phyloP scores from a whole-genome alignment of 2,797 vertebrate genomes.

The Crenuchus spilurus region DNA sequence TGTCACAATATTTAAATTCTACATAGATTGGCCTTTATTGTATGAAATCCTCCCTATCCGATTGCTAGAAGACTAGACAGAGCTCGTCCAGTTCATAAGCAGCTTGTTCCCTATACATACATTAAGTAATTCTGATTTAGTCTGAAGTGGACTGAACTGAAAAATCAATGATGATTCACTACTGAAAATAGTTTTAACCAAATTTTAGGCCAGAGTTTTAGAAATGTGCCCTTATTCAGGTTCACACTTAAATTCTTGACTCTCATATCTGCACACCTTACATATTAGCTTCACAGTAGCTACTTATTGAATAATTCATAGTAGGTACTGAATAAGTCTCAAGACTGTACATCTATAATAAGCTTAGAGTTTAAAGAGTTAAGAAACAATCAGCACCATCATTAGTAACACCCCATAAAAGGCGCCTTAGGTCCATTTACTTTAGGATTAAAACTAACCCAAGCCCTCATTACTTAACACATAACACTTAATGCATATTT shows the following conservation, averaged over 20 bases:
- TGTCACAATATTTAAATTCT: too few species aligned
- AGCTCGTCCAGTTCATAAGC: too few species aligned
- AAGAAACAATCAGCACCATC: neutral
- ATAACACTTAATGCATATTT: neutral
- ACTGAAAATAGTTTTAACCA: too few species aligned
- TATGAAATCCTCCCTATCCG: too few species aligned
- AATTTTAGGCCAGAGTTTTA: neutral
- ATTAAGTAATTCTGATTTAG: too few species aligned
- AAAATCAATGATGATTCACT: neutral
- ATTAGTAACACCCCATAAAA: neutral
- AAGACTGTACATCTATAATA: neutral
- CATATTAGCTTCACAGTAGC: neutral
- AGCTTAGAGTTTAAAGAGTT: neutral
- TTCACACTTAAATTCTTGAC: neutral
- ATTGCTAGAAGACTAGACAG: too few species aligned
- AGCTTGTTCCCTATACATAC: too few species aligned
- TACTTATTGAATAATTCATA: neutral
- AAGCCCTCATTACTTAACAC: neutral
- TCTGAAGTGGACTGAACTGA: neutral
- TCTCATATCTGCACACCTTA: neutral
- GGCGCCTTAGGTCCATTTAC: neutral
- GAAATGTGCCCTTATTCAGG: neutral
- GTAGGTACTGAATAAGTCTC: neutral
- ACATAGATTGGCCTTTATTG: too few species aligned
- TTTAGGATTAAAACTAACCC: slow-evolving; percentile 15